Conservation (phyloP, 2,888 invertebrate species). For the Caenorhabditis parvicauda region DNA sequence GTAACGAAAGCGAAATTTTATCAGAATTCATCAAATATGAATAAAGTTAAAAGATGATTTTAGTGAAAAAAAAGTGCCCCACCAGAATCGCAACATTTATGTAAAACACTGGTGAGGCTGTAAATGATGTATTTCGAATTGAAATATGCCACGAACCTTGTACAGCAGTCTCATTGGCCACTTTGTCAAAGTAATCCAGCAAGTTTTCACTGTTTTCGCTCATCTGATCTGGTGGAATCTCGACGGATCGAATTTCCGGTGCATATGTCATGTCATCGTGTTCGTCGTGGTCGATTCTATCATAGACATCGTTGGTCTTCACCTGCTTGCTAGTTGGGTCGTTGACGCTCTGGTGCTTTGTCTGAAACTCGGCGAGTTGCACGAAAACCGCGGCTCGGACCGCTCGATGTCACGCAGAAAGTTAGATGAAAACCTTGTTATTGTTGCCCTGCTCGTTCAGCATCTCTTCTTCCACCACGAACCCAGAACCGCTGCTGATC, state of each 20-base stretch:
- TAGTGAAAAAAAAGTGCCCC: too few relatives aligned
- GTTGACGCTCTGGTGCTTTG: constrained; percentile 14
- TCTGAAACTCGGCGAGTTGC: not conserved
- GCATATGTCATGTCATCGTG: constrained; percentile 61
- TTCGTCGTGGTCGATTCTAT: constrained; percentile 54
- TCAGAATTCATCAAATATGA: too few relatives aligned
- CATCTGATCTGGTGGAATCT: constrained; percentile 61
- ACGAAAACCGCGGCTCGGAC: not conserved
- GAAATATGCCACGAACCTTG: too few relatives aligned
- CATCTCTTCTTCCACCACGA: constrained; percentile 61
- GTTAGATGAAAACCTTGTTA: constrained; percentile 6
- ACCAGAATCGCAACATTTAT: too few relatives aligned
- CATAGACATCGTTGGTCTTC: constrained; percentile 51
- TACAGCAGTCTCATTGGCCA: constrained; percentile 31
- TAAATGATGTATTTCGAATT: too few relatives aligned
- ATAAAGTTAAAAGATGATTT: too few relatives aligned
- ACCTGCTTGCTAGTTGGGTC: constrained; percentile 46
- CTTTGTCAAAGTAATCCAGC: constrained; percentile 43
- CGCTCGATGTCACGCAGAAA: not conserved
- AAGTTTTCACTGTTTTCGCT: constrained; percentile 56
- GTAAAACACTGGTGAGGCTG: too few relatives aligned
- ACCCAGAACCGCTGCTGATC: constrained; percentile 11
- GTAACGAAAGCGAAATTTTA: too few relatives aligned
- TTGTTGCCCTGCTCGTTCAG: constrained; percentile 40
- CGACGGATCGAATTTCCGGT: constrained; percentile 61